phyloP scores from a whole-genome alignment of 92 coral and sea anemone species.

The Phenganax stokvisi region DNA sequence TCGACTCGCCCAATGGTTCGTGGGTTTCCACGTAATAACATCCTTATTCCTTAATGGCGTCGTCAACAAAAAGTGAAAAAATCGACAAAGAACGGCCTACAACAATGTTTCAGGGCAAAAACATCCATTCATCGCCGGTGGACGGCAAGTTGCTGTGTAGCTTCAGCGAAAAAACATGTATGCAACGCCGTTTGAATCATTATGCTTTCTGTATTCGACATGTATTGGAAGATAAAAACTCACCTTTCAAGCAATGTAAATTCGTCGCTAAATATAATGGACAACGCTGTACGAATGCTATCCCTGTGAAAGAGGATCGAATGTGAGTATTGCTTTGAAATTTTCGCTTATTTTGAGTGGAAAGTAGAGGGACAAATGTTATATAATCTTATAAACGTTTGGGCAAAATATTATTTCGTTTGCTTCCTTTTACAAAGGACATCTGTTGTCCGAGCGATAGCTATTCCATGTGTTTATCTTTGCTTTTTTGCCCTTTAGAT shows the following conservation, averaged over 20 bases:
- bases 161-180: constrained; percentile 97
- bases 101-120: constrained; percentile 96
- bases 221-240: constrained; percentile 95
- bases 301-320: constrained; percentile 93
- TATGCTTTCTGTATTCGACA: constrained; percentile 99
- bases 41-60: constrained; percentile 28
- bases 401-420: neutral
- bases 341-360: constrained; percentile 15
- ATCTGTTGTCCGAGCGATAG: constrained; percentile 27
- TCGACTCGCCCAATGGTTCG: constrained; percentile 35
- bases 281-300: constrained; percentile 98
- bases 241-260: constrained; percentile 99
- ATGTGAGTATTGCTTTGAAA: constrained; percentile 63
- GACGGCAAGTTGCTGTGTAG: constrained; percentile 98
- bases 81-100: constrained; percentile 66
- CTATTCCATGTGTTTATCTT: constrained; percentile 12
- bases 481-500: constrained; percentile 54
- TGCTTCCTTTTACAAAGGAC: constrained; percentile 12
- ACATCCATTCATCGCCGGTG: constrained; percentile 96
- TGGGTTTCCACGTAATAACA: constrained; percentile 27
- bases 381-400: neutral
- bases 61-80: constrained; percentile 50
- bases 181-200: constrained; percentile 98
- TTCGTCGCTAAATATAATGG: constrained; percentile 99
- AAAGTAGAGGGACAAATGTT: neutral